These are phyloP conservation scores for Ctenopoma kingsleyae DNA, from an alignment of 2,797 vertebrate genomes.

Conservation along the genomic window DNA sequence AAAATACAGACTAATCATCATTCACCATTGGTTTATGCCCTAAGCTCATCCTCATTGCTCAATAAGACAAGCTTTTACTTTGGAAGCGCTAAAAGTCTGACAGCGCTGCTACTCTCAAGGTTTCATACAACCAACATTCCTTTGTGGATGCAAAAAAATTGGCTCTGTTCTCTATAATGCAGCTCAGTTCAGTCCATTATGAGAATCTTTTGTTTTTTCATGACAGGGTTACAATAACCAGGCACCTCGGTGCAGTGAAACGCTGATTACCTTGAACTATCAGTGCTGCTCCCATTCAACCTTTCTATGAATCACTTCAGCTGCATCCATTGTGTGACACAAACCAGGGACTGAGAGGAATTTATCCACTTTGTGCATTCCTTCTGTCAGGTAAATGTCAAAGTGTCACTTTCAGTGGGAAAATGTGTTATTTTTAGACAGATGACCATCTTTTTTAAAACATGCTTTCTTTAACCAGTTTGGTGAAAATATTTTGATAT, in stretches of 20 bases:
- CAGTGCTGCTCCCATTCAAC: slow-evolving; percentile 48
- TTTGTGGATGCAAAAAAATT: slow-evolving; percentile 2
- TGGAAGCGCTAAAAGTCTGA: neutral
- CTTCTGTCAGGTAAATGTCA: slow-evolving; percentile 49
- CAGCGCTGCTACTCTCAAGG: neutral
- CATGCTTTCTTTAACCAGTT: neutral
- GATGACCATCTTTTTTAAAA: neutral
- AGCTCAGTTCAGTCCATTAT: slow-evolving; percentile 26
- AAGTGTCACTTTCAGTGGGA: neutral
- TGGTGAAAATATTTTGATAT: neutral
- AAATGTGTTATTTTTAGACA: slow-evolving; percentile 6
- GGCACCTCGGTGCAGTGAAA: slow-evolving; percentile 51
- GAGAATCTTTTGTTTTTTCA: slow-evolving; percentile 49
- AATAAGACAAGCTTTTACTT: neutral
- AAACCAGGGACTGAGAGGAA: slow-evolving; percentile 56
- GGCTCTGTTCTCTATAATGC: slow-evolving; percentile 28
- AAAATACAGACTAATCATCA: slow-evolving; percentile 6
- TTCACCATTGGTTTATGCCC: neutral
- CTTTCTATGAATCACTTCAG: slow-evolving; percentile 49
- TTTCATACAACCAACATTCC: neutral
- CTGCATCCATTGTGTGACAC: slow-evolving; percentile 46
- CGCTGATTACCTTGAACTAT: slow-evolving; percentile 63
- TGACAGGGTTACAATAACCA: slow-evolving; percentile 67
- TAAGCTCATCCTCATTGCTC: neutral
- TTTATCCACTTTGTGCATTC: slow-evolving; percentile 32